phyloP scores from a whole-genome alignment of 2,113 vertebrate species.

The Tupaia tana region DNA sequence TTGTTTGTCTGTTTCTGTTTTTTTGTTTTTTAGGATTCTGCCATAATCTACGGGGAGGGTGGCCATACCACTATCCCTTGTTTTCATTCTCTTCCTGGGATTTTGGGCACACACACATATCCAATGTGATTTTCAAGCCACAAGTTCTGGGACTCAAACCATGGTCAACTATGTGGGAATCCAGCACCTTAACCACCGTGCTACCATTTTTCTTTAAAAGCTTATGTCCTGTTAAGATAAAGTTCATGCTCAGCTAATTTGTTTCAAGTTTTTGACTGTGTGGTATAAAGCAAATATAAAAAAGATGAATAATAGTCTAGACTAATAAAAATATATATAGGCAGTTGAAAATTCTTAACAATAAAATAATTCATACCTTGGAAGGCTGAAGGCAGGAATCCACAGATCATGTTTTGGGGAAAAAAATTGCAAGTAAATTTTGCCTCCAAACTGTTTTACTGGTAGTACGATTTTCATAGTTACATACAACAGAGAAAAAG shows the following conservation, averaged over 20 bases:
- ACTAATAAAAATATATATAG: conserved; percentile 21
- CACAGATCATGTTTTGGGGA: neutral
- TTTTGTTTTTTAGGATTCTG: too few species aligned
- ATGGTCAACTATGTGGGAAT: too few species aligned
- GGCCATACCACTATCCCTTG: too few species aligned
- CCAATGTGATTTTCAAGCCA: too few species aligned
- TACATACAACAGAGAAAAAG: neutral
- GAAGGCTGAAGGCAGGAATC: conserved; percentile 20
- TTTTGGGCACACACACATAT: too few species aligned
- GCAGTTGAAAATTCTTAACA: conserved; percentile 29
- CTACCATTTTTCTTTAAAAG: conserved; percentile 20
- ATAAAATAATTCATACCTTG: conserved; percentile 25
- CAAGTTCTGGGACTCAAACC: too few species aligned
- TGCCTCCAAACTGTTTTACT: neutral
- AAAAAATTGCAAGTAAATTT: conserved; percentile 27
- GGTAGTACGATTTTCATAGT: conserved; percentile 42
- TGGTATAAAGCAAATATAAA: conserved; percentile 15
- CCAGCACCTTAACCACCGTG: too few species aligned
- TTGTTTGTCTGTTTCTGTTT: too few species aligned
- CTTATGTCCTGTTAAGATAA: neutral
- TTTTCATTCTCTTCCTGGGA: too few species aligned
- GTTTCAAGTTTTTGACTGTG: conserved; percentile 41
- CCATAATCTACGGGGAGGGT: too few species aligned
- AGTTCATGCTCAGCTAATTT: conserved; percentile 28
- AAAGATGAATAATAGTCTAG: neutral